These are phyloP conservation scores for Rhombomys opimus DNA, from an alignment of 2,113 vertebrate species.

Conservation along the genomic window DNA sequence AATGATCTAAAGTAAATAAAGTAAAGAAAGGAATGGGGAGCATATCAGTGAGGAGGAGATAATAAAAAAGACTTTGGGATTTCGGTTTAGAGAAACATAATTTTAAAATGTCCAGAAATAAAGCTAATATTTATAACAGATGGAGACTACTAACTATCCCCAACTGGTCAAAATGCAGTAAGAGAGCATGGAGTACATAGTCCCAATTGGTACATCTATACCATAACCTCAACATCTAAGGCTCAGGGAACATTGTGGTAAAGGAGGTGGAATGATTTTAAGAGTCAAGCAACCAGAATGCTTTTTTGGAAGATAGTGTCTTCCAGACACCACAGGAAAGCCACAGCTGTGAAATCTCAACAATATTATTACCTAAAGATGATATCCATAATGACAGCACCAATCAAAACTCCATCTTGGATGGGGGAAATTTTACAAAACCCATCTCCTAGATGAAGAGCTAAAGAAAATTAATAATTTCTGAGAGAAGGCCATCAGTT, in stretches of 20 bases:
- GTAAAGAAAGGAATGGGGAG: not conserved
- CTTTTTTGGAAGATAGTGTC: not conserved
- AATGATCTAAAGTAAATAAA: not conserved
- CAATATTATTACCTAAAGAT: not conserved
- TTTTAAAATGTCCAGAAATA: not conserved
- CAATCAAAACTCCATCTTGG: too few species aligned
- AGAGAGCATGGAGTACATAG: not conserved
- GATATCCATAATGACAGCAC: not conserved
- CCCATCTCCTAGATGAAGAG: not conserved
- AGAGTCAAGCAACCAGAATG: not conserved
- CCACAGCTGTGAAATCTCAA: not conserved
- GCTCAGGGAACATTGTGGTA: not conserved
- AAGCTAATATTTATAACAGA: not conserved
- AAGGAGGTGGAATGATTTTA: not conserved
- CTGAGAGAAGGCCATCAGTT: not conserved
- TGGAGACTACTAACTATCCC: not conserved
- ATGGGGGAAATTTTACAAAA: not conserved
- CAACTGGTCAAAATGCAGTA: not conserved
- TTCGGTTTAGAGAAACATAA: not conserved
- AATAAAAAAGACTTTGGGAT: not conserved
- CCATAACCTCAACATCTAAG: not conserved
- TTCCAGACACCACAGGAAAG: not conserved
- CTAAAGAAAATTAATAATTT: not conserved
- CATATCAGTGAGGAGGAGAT: fast-evolving
- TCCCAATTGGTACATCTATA: not conserved